Conservation (phyloP, 2,888 invertebrate genomes). For the Ochropleura leucogaster region DNA sequence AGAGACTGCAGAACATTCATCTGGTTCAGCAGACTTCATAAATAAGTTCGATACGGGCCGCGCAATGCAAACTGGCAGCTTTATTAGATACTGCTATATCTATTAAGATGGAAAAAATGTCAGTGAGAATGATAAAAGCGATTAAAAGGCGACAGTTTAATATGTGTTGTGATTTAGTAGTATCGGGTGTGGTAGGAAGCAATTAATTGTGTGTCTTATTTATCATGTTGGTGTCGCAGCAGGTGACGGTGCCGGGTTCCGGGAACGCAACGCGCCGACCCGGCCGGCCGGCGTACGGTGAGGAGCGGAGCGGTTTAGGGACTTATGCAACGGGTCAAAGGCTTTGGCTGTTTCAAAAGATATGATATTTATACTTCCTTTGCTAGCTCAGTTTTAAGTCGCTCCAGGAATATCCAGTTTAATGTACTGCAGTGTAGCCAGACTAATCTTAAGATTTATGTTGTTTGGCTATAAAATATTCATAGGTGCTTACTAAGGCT, state of each 20-base stretch:
- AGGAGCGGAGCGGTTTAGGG: conserved; percentile 57
- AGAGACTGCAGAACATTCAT: conserved; percentile 53
- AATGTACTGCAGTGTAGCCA: not conserved
- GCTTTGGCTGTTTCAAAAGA: not conserved
- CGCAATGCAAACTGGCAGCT: conserved; percentile 80
- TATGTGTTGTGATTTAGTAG: conserved; percentile 82
- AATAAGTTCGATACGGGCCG: conserved; percentile 78
- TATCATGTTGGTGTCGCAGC: conserved; percentile 86
- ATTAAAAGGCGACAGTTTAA: conserved; percentile 82
- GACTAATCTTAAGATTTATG: not conserved
- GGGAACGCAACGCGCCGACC: conserved; percentile 68
- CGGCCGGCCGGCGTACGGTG: conserved; percentile 35
- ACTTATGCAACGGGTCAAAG: conserved; percentile 4
- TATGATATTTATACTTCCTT: not conserved
- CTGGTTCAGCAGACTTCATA: conserved; percentile 69
- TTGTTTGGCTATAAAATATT: conserved; percentile 1
- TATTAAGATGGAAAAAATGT: conserved; percentile 69
- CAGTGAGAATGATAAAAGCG: conserved; percentile 75
- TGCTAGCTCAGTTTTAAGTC: not conserved
- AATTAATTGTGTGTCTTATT: conserved; percentile 88
- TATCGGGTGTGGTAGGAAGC: conserved; percentile 84
- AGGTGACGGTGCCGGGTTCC: conserved; percentile 84
- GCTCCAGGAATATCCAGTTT: not conserved
- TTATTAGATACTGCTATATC: conserved; percentile 70
- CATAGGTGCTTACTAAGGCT: not conserved